Base-by-base conservation (phyloP, 2,888 invertebrate genomes). In the Thumatha senex region DNA sequence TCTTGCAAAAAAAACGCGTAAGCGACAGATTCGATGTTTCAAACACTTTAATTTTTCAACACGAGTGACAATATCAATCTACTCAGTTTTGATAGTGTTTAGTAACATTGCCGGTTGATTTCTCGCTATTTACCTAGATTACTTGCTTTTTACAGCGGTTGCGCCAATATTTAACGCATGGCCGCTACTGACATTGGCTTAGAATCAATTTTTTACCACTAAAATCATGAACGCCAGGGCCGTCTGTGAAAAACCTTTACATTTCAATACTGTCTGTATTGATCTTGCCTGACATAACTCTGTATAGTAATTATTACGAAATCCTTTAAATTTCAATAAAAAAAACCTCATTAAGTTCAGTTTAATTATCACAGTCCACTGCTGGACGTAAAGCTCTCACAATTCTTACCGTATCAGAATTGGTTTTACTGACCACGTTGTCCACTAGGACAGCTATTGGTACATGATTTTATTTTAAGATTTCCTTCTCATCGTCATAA, bases 51-150 rank as follows among this genome's bases (percentile, higher is more conserved):
- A 65, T 67, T 73, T 60, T 63, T 60, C 65, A 67, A 61, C 58
- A 56, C 65, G 67, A 74, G 67, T 72, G 63, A 74, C 70, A 75
- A 63, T 74, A 64, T 64, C 64, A 65, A 73, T 70, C 65, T 67
- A 67, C 61, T 67, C 58, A 51, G 49, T 63, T 70, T 72, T 64
- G 68, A 65, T 71, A 53, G 44, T 63, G 73, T 87, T 81, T 85
- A 76, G 87, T 81, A 88, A 88, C 71, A 75, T 80, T 77, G 74
- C 68, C 62, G 74, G 60, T 75, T 81, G 91, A 89, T 90, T 90
- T 90, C 87, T 82, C 87, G 89, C 84, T 86, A 81, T 89, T 90
- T 90, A 89, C 83, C 80, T 64, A 87, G 83, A 89, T 90, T 89
- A 86, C 77, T 82, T 79, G 86, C 76, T 82, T 90, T 89, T 89